Base-by-base conservation (phyloP, 2,113 vertebrate species). In the Willisornis vidua region DNA sequence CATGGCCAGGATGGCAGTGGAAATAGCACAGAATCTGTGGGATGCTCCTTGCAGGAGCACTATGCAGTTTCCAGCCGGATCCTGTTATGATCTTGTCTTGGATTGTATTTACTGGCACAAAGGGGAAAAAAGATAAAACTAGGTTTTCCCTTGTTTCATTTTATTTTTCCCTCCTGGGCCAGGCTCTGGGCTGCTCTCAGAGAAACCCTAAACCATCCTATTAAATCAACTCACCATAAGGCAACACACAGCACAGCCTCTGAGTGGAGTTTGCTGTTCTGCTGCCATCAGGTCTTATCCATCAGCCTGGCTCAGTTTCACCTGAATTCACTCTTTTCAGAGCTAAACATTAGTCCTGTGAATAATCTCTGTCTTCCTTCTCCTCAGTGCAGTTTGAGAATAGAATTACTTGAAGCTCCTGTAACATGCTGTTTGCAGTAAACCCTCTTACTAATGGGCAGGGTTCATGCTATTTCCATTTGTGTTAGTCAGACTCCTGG, bases 401-500 rank as follows among this genome's bases (percentile, higher is more conserved):
- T 1, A 14, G 70, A 77, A 70, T 71, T 63, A 66, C 62, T 16
- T 1, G 9, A 48, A 63, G 37, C 41, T 79, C 52, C 85, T 75
- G 13, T 71, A 63, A 72, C 2, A 5, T 28, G 58, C 77, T 94
- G 66, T 84, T 86, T 90, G 78, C 88, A 87, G 62, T 46, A 88
- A 94, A 90, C 39, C 70, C 11, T 1, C n/a, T 82, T 43, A 70
- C 55, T 89, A 37, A 94, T 89, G 74, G 55, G 72, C 87, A 94
- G 54, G 14, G 35, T 76, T 95, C 78, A 59, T 45, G 61, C 51
- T 45, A 83, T 94, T 90, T 93, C 81, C 76, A 72, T 88, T 87
- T 90, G 62, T 90, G 87, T 54, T 84, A 89, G 84, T 94, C 66
- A 89, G 78, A 52, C 85, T 84, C 86, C 92, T 51, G 78, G 87